Base-by-base conservation (phyloP, 2,113 vertebrate genomes). In the Recurvirostra avosetta region DNA sequence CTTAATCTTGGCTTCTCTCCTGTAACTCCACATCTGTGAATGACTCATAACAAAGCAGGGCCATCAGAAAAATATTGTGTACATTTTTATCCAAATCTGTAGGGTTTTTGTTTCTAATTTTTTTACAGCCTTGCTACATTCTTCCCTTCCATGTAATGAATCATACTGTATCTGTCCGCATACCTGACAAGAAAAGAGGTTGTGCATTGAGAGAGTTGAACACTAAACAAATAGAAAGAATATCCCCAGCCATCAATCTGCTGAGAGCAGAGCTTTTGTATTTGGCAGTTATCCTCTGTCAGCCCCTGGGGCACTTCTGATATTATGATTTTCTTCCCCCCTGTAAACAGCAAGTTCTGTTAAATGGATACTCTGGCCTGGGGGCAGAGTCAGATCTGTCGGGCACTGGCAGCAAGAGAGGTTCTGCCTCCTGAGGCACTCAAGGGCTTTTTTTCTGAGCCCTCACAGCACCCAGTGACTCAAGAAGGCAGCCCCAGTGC, bases 31-130 rank as follows among this genome's bases (percentile, higher is more conserved):
- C 97, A 97, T 97, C 97, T 97, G 95, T 73, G 94, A 95, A 75
- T 97, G 97, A 97, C 91, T 97, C 97, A 97, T 96, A 96, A 88
- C n/a, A 82, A 92, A 92, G 89, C 73, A 79, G 62, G 63, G 53
- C 81, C 84, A 88, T 95, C 95, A 91, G 86, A 96, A 95, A 92
- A 95, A 92, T 91, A 91, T 7, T 82, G 91, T 97, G 94, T 88
- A 59, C 19, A 2, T 91, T 96, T 90, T 92, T 55, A 67, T 90
- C 84, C 89, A 87, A 93, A 59, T 95, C 94, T 90, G 92, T 79
- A 55, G 92, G 80, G 92, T 0, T 90, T 91, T 96, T 63, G 50
- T 90, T 94, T 88, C 77, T 86, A 21, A 27, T 30, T 62, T 94
- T 94, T 95, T 95, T 91, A 36, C n/a, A 36, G 53, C 18, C 66